These are phyloP conservation scores for Merops nubicus DNA, from an alignment of 2,113 vertebrate genomes.

Conservation along the genomic window DNA sequence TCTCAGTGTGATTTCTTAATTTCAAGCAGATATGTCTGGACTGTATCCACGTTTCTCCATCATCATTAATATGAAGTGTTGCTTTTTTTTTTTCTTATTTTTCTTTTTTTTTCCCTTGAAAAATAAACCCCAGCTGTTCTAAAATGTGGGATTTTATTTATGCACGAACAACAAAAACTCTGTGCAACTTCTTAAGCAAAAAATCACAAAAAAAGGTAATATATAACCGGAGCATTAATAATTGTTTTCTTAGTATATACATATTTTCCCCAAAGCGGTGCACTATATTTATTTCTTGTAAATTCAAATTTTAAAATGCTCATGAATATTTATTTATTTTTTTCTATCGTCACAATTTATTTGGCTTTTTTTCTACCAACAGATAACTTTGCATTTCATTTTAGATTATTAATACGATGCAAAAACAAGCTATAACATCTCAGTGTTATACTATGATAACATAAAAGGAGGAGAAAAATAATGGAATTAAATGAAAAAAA, in stretches of 20 bases:
- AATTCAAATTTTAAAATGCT: conserved; percentile 40
- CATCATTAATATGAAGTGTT: not conserved
- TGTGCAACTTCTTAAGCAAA: not conserved
- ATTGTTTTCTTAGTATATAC: conserved; percentile 9
- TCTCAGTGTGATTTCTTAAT: not conserved
- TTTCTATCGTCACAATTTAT: not conserved
- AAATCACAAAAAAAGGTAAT: not conserved
- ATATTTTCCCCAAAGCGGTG: not conserved
- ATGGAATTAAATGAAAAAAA: not conserved
- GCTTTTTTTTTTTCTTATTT: fast-evolving
- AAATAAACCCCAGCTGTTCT: not conserved
- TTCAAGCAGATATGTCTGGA: not conserved
- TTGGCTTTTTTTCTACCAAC: not conserved
- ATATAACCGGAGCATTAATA: conserved; percentile 32
- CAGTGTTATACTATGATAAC: not conserved
- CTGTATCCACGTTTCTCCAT: not conserved
- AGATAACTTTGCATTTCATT: not conserved
- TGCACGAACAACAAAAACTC: not conserved
- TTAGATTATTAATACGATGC: not conserved
- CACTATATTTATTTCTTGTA: conserved; percentile 29
- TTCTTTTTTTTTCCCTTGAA: too few species aligned
- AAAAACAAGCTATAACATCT: not conserved
- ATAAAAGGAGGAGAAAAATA: not conserved
- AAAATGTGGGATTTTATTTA: not conserved
- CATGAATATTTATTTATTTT: conserved; percentile 47